Conservation (phyloP, 2,797 vertebrate genomes). For the Cyprinella venusta region DNA sequence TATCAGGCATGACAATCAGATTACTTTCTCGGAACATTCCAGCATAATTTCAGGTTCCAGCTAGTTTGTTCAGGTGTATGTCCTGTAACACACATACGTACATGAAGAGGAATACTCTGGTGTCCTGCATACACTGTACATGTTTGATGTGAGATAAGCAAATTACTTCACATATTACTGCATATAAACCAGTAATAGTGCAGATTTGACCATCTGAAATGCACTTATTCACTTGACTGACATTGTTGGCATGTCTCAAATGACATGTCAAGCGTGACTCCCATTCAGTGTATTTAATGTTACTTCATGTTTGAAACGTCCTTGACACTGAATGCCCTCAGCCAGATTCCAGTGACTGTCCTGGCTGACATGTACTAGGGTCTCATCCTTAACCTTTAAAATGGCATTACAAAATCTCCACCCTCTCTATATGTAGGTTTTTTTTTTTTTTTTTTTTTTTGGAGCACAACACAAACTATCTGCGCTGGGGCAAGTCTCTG, state of each 20-base stretch:
- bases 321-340: constrained; percentile 17
- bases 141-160: neutral
- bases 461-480: neutral
- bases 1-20: constrained; percentile 51
- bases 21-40: constrained; percentile 46
- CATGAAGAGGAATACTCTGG: neutral
- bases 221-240: constrained; percentile 1
- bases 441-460: constrained; percentile 2
- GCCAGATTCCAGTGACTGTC: constrained; percentile 29
- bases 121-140: neutral
- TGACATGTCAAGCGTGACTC: constrained; percentile 39
- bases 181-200: neutral
- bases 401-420: constrained; percentile 2
- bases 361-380: neutral
- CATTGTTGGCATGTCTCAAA: neutral
- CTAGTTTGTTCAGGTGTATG: constrained; percentile 46
- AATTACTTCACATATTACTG: neutral
- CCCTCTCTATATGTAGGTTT: neutral
- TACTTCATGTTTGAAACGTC: constrained; percentile 19
- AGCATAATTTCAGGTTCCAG: constrained; percentile 34
- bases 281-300: neutral
- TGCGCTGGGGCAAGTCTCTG: constrained; percentile 10
- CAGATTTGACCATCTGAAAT: constrained; percentile 20
- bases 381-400: constrained; percentile 31
- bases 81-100: constrained; percentile 5